Evolutionary conservation across 2,888 invertebrate genomes (phyloP), one percentile per base, ranked within the genome.

Genomic region (Chrysolina oricalcia): DNA sequence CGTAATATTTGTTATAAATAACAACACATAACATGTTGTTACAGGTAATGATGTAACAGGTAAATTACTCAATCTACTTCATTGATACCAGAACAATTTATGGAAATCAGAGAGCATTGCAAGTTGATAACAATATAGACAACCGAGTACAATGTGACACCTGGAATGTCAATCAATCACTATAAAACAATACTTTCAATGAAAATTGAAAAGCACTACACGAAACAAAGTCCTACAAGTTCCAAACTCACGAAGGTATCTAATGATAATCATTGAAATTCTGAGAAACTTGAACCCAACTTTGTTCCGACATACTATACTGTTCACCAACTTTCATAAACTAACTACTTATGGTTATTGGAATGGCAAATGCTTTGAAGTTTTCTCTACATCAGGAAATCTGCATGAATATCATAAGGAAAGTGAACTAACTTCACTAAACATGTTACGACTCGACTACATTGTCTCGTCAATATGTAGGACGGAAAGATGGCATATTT

Each of bases 261-360:
- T 21, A 53, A 53, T 53, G 23, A 59, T 27, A 59, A n/a, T n/a
- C n/a, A 59, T 59, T 59, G 59, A 23, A 59, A 27, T 59, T 11
- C 15, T 15, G 17, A 53, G 11, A 17, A 53, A 27, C 59, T 56
- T 10, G 15, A 56, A 15, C 23, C 10, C 21, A 56, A 56, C 21
- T 23, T 59, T 27, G 59, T 59, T 59, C 23, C 59, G 15, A 59
- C 27, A 17, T 19, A 43, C 27, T 2, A 43, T 17, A 59, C 21
- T 27, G 59, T 59, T 59, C 23, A 13, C 27, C 59, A 27, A 59
- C 27, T 59, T 27, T 59, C 27, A 59, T 59, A 59, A 75, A 75
- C 75, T 75, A 75, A 75, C 75, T 73, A 71, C 71, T 77, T 71
- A 71, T 73, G 71, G 59, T 74, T 74, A 77, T 75, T 73, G 75